Conservation (phyloP, 2,888 invertebrate genomes). For the Escarpia spicata region DNA sequence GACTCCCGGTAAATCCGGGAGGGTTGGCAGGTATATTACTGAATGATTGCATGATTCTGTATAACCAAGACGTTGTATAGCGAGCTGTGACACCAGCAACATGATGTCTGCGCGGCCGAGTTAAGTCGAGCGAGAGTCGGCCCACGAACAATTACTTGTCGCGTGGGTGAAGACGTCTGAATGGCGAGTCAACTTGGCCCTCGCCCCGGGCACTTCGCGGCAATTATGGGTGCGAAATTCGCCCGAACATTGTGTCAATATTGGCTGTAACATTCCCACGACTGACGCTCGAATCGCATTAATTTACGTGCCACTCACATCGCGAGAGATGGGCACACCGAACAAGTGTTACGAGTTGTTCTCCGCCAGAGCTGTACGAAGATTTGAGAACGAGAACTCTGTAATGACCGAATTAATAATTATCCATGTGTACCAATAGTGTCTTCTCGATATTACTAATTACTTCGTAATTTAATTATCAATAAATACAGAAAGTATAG, state of each 20-base stretch:
- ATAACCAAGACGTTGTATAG: not conserved
- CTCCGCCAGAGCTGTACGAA: not conserved
- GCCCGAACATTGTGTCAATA: constrained; percentile 13
- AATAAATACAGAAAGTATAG: not conserved
- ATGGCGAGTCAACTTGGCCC: not conserved
- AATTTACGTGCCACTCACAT: not conserved
- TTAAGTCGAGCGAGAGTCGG: not conserved
- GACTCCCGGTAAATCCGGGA: too few species aligned
- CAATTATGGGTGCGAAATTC: constrained; percentile 16
- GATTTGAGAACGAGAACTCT: not conserved
- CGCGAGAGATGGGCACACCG: not conserved
- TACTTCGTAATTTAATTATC: not conserved
- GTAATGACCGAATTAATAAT: not conserved
- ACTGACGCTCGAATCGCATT: constrained; percentile 10
- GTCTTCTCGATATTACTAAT: not conserved
- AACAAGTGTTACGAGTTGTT: not conserved
- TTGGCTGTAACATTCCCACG: constrained; percentile 13
- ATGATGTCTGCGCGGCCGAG: not conserved
- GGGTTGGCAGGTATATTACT: too few species aligned
- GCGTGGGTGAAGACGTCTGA: not conserved
- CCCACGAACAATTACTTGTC: not conserved
- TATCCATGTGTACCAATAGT: not conserved
- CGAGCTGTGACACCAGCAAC: not conserved
- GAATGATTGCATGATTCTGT: not conserved
- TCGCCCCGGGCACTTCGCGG: not conserved